Conservation (phyloP, 2,888 invertebrate species). For the Monochamus alternatus region DNA sequence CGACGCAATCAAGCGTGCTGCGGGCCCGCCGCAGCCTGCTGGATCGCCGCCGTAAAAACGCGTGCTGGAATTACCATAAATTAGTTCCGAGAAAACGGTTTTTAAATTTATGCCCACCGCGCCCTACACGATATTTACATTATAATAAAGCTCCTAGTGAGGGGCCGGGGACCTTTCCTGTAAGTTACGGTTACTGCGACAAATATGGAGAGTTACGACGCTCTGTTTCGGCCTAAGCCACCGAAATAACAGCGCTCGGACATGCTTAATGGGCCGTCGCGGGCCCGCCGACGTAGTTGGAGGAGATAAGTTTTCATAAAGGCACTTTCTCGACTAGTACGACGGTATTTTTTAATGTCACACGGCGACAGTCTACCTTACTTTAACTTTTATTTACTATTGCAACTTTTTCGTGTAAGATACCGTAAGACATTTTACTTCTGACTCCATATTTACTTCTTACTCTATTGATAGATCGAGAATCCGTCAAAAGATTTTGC, state of each 20-base stretch:
- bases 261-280: too few species aligned
- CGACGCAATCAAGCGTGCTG: slow-evolving; percentile 3
- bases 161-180: neutral
- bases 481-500: too few species aligned
- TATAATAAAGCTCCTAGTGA: neutral
- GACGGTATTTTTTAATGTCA: too few species aligned
- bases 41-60: slow-evolving; percentile 9
- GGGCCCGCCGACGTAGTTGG: too few species aligned
- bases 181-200: neutral
- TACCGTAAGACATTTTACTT: too few species aligned
- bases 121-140: neutral
- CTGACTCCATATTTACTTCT: too few species aligned
- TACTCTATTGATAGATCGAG: too few species aligned
- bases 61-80: slow-evolving; percentile 9
- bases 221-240: neutral
- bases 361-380: too few species aligned
- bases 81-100: slow-evolving; percentile 1
- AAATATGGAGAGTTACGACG: slow-evolving; percentile 1
- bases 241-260: neutral
- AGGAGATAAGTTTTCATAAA: too few species aligned
- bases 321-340: too few species aligned
- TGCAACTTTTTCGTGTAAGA: too few species aligned
- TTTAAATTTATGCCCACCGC: neutral
- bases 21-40: neutral
- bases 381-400: too few species aligned